These are phyloP conservation scores for Antedon mediterranea DNA, from an alignment of 53 echinoderm and acorn worm species.

Conservation along the genomic window DNA sequence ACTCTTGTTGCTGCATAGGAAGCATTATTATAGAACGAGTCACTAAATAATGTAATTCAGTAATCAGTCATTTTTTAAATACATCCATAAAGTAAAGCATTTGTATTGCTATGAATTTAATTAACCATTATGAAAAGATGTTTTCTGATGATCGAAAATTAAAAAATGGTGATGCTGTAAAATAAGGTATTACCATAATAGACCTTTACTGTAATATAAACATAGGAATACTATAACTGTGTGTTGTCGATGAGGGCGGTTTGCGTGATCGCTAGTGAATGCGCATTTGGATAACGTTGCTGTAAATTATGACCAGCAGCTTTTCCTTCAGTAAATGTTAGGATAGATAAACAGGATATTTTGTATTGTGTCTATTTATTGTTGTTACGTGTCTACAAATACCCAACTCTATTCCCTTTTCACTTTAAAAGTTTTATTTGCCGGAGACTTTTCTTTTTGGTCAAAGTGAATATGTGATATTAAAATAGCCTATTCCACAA, in stretches of 20 bases:
- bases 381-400: too few relatives aligned
- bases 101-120: background rate
- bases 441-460: too few relatives aligned
- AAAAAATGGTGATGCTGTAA: background rate
- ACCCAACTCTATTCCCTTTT: too few relatives aligned
- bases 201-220: background rate
- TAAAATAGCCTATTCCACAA: too few relatives aligned
- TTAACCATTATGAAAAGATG: background rate
- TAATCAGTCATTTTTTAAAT: background rate
- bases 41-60: background rate
- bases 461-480: too few relatives aligned
- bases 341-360: background rate
- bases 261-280: background rate
- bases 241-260: background rate
- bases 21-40: background rate
- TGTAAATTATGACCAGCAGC: background rate
- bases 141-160: background rate
- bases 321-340: slow-evolving; percentile 1
- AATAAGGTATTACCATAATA: background rate
- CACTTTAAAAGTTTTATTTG: too few relatives aligned
- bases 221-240: background rate
- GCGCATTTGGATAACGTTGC: background rate
- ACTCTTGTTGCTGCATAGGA: background rate
- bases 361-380: too few relatives aligned
- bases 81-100: background rate